Evolutionary conservation across 2,113 vertebrate genomes (phyloP), one percentile per base, ranked within the genome.

Genomic region (Trachemys scripta): DNA sequence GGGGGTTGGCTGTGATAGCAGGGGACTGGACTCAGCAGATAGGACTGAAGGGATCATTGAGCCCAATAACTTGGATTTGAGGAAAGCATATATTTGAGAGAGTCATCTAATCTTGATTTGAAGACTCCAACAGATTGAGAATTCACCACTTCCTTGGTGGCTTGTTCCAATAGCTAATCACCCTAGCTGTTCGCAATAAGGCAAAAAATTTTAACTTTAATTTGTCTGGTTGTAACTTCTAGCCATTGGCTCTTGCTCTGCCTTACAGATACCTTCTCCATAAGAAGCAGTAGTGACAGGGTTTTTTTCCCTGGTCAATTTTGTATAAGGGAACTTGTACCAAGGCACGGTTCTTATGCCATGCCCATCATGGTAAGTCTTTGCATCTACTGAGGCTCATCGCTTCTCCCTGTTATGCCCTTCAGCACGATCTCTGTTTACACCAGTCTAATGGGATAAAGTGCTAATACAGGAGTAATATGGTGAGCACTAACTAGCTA

Each of bases 211-310:
- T 56, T 25, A 56, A 56, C 24, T 56, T 12, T 27, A 57, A 57
- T 59, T 59, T 72, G n/a, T 38, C n/a, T 38, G 38, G 9, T 38
- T 75, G 19, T 76, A 38, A 16, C 4, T 7, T 3, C 5, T 17
- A 54, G 42, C 9, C 29, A 10, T 0, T 22, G 20, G 5, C 50
- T 53, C 16, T 17, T 13, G 2, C 5, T 3, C 13, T 31, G 12
- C 49, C 9, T 35, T 86, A 76, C 17, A 80, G 56, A 19, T 35
- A 51, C 45, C 22, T 2, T 22, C 12, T 8, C n/a, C n/a, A 14
- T 42, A 80, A 42, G 62, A 65, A 65, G 62, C 62, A 35, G 14
- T 35, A 65, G 31, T 35, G 62, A 65, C 14, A 17, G 16, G 1
- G 16, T 35, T 65, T 65, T 65, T 65, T 65, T 8, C 14, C 31